Evolutionary conservation across 2,888 invertebrate species (phyloP), one percentile per base, ranked within the genome.

Genomic region (Allolobophora icterica): DNA sequence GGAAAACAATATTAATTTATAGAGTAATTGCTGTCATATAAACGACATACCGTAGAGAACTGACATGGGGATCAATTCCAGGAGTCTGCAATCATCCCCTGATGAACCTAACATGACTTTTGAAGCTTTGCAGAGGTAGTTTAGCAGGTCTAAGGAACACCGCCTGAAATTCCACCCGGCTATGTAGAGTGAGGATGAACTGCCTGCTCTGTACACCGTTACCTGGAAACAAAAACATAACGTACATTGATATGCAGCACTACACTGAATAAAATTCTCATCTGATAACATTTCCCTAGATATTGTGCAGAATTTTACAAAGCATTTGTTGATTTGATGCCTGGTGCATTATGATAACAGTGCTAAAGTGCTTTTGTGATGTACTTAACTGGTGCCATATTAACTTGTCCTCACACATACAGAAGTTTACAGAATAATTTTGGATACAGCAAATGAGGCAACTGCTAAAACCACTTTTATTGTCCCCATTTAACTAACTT

Each of bases 21-120:
- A 84, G 24, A 52, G 0, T 71, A 87, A 87, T 11, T 35, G 0
- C 21, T 34, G 21, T 87, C n/a, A 87, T 19, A 35, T 24, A 87
- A 19, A 21, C 34, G 8, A 38, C 87, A 1, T 35, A 35, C 87
- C 87, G 35, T 87, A 35, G 35, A 87, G 24, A 87, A 87, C 34
- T 34, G 87, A 87, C 35, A 87, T 87, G 24, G 87, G 87, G 38
- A 87, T 87, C 34, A 87, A 38, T 87, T 87, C 87, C 15, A 87
- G 38, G 4, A 87, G 24, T 35, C 35, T 87, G 38, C 35, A 87
- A 38, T 87, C 38, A 34, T 87, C 38, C 35, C 0, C 35, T 17
- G 38, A 38, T 38, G 87, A 87, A 38, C 8, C 38, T 24, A 30
- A 4, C 17, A 38, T 33, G 34, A 87, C 35, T 35, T 34, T 38